A percentile compares a stretch with the other conserved stretches of the same genome.
Evolutionary conservation across 2,113 vertebrate genomes (phyloP).

Genomic region (Ammodramus savannarum): DNA sequence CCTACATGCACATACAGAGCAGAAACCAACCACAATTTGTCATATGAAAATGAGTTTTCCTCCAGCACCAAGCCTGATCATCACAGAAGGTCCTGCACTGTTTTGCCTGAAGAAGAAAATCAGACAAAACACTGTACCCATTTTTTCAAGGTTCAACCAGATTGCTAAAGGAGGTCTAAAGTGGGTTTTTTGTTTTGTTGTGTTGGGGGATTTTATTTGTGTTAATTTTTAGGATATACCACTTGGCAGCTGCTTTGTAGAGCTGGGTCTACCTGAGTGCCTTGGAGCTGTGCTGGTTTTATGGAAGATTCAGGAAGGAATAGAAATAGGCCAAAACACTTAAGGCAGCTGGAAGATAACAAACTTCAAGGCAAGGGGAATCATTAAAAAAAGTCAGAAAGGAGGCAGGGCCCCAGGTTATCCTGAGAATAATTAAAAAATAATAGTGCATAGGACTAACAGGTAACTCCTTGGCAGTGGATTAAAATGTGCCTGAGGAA

Average conservation of each 20-base stretch:
- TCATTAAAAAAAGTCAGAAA: neutral
- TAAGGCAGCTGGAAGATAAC: neutral
- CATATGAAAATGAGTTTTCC: neutral
- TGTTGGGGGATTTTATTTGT: neutral
- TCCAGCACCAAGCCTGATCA: neutral
- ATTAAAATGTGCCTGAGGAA: neutral
- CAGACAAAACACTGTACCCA: neutral
- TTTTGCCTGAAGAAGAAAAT: neutral
- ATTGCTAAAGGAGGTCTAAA: neutral
- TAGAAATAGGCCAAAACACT: neutral
- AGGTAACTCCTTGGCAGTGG: neutral
- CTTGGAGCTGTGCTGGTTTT: neutral
- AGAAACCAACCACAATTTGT: neutral
- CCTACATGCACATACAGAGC: neutral
- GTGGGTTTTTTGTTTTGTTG: neutral
- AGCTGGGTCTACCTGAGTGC: neutral
- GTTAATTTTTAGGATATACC: neutral
- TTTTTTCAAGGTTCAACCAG: neutral
- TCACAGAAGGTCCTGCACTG: neutral
- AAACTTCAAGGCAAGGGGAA: neutral
- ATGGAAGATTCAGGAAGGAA: neutral
- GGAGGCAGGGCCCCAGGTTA: neutral
- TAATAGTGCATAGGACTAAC: neutral
- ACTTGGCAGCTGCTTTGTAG: neutral
- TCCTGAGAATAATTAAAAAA: neutral